phyloP scores from a whole-genome alignment of 30 jellyfish, hydroid and myxozoan genomes.

The Pelagia noctiluca region DNA sequence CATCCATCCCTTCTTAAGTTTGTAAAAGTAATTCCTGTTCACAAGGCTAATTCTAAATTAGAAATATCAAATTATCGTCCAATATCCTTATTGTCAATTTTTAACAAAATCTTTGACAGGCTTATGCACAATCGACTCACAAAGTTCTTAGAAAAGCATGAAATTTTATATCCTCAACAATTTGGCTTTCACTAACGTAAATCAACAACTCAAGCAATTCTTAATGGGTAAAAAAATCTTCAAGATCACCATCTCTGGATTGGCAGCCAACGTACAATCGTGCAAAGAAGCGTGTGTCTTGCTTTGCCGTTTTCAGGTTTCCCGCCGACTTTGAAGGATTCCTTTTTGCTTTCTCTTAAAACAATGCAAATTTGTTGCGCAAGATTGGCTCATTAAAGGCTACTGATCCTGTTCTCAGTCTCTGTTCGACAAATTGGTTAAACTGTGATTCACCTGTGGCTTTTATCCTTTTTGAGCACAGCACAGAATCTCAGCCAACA shows the following conservation, averaged over 20 bases:
- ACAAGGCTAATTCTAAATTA: too few species aligned
- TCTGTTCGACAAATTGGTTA: conserved; percentile 14
- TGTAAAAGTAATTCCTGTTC: too few species aligned
- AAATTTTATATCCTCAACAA: too few species aligned
- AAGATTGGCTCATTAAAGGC: conserved; percentile 11
- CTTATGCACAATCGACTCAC: too few species aligned
- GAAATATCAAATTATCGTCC: too few species aligned
- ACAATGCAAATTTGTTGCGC: conserved; percentile 7
- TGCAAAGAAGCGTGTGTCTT: conserved; percentile 27
- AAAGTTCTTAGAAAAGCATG: too few species aligned
- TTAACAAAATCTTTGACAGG: too few species aligned
- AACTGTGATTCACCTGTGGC: conserved; percentile 33
- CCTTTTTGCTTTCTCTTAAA: not conserved
- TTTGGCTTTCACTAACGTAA: too few species aligned
- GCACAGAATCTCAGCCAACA: not conserved
- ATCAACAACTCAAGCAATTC: too few species aligned
- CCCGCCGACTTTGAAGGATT: conserved; percentile 10
- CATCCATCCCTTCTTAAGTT: too few species aligned
- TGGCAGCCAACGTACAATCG: conserved; percentile 61
- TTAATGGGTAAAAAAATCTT: conserved; percentile 6
- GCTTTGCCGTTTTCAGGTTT: conserved; percentile 6
- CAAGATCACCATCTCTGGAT: conserved; percentile 39
- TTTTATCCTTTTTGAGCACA: not conserved
- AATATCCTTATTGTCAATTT: too few species aligned
- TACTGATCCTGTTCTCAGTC: not conserved